Percentiles rank a stretch among this genome's conserved stretches.
Conservation (phyloP, 1,140 invertebrate genomes). For the Drosophila nebulosa region DNA sequence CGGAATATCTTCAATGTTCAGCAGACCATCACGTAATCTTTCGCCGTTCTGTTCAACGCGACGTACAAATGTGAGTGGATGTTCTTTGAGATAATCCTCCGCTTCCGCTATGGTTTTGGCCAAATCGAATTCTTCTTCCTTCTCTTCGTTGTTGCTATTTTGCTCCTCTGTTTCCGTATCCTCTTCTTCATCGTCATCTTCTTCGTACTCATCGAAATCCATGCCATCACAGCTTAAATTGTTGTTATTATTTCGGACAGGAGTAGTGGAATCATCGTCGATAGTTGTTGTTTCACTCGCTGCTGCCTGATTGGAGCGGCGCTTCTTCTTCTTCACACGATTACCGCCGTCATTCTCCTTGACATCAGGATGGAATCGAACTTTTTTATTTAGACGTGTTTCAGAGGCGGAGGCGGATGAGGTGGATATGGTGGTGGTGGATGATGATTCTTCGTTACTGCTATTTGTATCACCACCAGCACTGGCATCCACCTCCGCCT, state of each 20-base stretch:
- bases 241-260: background rate
- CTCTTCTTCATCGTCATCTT: slow-evolving; percentile 39
- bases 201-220: slow-evolving; percentile 46
- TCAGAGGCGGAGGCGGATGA: slow-evolving; percentile 31
- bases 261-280: background rate
- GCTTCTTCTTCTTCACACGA: slow-evolving; percentile 65
- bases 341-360: slow-evolving; percentile 69
- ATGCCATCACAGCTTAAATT: slow-evolving; percentile 53
- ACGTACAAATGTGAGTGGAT: slow-evolving; percentile 67
- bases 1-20: slow-evolving; percentile 42
- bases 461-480: slow-evolving; percentile 13
- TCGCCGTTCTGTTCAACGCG: slow-evolving; percentile 58
- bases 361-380: slow-evolving; percentile 70
- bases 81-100: slow-evolving; percentile 69
- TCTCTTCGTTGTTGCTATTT: slow-evolving; percentile 42
- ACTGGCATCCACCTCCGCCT: background rate
- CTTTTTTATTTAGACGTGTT: slow-evolving; percentile 53
- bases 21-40: slow-evolving; percentile 28
- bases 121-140: slow-evolving; percentile 62
- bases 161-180: slow-evolving; percentile 14
- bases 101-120: slow-evolving; percentile 72
- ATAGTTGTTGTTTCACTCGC: background rate
- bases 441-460: slow-evolving; percentile 25
- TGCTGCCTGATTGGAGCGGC: slow-evolving; percentile 19
- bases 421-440: slow-evolving; percentile 24